Base-by-base conservation (phyloP, 2,888 invertebrate genomes). In the Hydrotaea diabolus region DNA sequence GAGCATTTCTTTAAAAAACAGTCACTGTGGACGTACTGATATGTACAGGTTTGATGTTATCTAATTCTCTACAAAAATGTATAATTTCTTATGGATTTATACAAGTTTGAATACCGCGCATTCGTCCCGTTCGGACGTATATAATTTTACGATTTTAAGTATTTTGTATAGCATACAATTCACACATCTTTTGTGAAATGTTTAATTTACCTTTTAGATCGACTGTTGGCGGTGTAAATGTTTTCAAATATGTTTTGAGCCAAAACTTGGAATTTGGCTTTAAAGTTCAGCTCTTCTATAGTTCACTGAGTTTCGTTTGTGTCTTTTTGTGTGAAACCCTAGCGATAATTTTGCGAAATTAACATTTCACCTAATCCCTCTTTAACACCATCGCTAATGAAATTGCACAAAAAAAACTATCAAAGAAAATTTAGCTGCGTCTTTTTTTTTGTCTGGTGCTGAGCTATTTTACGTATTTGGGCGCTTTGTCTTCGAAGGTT, bases 331-430 rank as follows among this genome's bases (percentile, higher is more conserved):
- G 3, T 15, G n/a, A 13, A 49, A 13, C 8, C 49, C n/a, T 49
- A 49, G n/a, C 15, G n/a, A 49, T 49, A 49, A 49, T n/a, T n/a
- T 49, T 49, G 49, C n/a, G 49, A 49, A 49, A 49, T 49, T 49
- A 49, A 49, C 49, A 49, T 49, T 15, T 49, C 49, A 49, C 49
- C 49, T n/a, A 49, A 49, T n/a, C 49, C n/a, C 15, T n/a, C 49
- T 49, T 49, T 49, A 49, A n/a, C 49, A 49, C n/a, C 49, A 49
- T 49, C 49, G 15, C 49, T 13, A 49, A 49, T n/a, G 49, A 49
- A 39, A 49, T 49, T 49, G 15, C 13, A 8, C 49, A 49, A 49
- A n/a, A 49, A 43, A 43, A 3, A 9, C 49, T 13, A 49, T 49
- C 49, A 49, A 49, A 49, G 49, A 49, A 49, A 49, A 49, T 49